phyloP scores from a whole-genome alignment of 2,888 invertebrate genomes.

The Ferrisia virgata region DNA sequence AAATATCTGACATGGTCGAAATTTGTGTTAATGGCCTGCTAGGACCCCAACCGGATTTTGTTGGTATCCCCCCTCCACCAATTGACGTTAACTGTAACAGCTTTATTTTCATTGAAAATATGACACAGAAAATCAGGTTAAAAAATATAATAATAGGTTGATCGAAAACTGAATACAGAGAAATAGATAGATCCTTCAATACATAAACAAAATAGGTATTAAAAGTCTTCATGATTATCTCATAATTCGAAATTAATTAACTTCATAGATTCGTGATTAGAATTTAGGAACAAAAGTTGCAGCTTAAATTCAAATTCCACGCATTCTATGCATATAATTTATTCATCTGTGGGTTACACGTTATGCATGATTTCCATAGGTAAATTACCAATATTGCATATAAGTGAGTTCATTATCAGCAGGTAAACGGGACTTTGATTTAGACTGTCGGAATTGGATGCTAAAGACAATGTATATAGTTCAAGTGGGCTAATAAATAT shows the following conservation, averaged over 20 bases:
- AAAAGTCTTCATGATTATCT: no score
- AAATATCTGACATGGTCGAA: no score
- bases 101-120: no score
- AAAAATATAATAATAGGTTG: no score
- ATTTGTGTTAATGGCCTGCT: no score
- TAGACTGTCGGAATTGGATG: not conserved
- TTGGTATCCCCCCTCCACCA: no score
- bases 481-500: not conserved
- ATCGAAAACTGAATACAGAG: no score
- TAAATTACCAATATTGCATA: conserved; percentile 12
- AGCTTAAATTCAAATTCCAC: not conserved
- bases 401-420: not conserved
- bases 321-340: not conserved
- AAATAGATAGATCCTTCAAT: no score
- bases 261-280: not conserved
- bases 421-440: not conserved
- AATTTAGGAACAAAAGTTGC: not conserved
- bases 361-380: not conserved
- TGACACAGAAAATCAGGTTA: no score
- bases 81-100: no score
- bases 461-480: not conserved
- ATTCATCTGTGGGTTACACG: not conserved
- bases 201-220: no score
- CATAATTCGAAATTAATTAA: not conserved
- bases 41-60: no score